Evolutionary conservation across 2,888 invertebrate genomes (phyloP), one percentile per base, ranked within the genome.

Genomic region (Torymus texanus): DNA sequence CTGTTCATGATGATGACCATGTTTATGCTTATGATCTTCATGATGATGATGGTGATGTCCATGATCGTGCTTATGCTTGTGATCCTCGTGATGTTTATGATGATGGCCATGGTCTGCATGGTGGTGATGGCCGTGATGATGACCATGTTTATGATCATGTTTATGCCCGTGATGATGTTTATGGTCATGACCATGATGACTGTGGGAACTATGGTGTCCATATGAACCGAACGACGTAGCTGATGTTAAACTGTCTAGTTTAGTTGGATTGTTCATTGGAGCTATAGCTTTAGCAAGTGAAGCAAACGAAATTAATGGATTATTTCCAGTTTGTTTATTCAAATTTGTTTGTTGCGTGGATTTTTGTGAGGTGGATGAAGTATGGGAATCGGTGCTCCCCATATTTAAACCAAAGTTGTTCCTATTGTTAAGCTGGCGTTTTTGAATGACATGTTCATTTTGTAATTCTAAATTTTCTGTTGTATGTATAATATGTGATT

Each of bases 21-120:
- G 75, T 11, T 68, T 18, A 41, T 81, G 72, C 1, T 68, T 53
- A 14, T 77, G 18, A 16, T 77, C 51, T 59, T 81, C 75, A n/a
- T 55, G 50, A 14, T 78, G 72, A 16, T 73, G n/a, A 29, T 72
- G 63, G 8, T 80, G 18, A 16, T 76, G 73, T 0, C 53, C 18
- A 18, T 80, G 73, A 3, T 53, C 4, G 58, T 79, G 71, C 8
- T 71, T 24, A 16, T 77, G 71, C 0, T 70, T 14, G 3, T 74
- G n/a, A 11, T 77, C 14, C 18, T 75, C 58, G 0, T 70, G 41
- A 50, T 77, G 68, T 0, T 70, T 11, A 63, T 79, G 78, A n/a
- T 61, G 41, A 8, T 81, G 63, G 13, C 65, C 14, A 61, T 81
- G 73, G 0, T 59, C 63, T 24, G 76, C 76, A 21, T 76, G 50